Evolutionary conservation across 2,888 invertebrate genomes (phyloP).

Genomic region (Maniola hyperantus): DNA sequence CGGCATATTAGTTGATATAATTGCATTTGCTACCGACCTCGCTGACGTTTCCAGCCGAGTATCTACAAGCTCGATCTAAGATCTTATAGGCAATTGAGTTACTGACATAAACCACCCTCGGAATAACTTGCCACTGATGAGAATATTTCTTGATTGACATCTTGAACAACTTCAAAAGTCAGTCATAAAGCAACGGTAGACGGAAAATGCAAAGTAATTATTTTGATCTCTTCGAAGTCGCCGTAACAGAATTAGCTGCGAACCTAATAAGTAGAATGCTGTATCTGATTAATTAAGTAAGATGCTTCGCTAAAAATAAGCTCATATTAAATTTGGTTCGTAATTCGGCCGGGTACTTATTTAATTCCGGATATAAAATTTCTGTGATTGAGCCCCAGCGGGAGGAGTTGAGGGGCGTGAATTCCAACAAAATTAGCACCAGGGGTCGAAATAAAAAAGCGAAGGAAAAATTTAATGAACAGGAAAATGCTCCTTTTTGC

Average conservation of each 20-base stretch:
- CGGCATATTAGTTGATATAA: slow-evolving; percentile 78
- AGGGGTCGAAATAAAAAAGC: slow-evolving; percentile 83
- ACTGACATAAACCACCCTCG: slow-evolving; percentile 75
- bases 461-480: slow-evolving; percentile 84
- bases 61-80: slow-evolving; percentile 69
- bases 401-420: slow-evolving; percentile 81
- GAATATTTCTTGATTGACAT: slow-evolving; percentile 71
- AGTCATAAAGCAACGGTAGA: slow-evolving; percentile 32
- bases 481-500: slow-evolving; percentile 84
- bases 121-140: slow-evolving; percentile 74
- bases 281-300: slow-evolving; percentile 69
- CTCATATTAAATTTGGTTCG: slow-evolving; percentile 77
- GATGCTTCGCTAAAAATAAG: slow-evolving; percentile 71
- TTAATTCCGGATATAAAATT: slow-evolving; percentile 84
- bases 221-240: slow-evolving; percentile 22
- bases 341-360: slow-evolving; percentile 81
- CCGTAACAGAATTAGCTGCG: slow-evolving; percentile 30
- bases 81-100: slow-evolving; percentile 79
- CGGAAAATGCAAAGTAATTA: slow-evolving; percentile 34
- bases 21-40: slow-evolving; percentile 79
- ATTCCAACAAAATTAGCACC: slow-evolving; percentile 84
- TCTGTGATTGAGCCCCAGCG: slow-evolving; percentile 83
- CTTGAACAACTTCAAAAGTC: slow-evolving; percentile 43
- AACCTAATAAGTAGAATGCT: slow-evolving; percentile 46
- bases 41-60: slow-evolving; percentile 74